A percentile compares a stretch with the other conserved stretches of the same genome.
Evolutionary conservation across 2,113 vertebrate genomes (phyloP).

Genomic region (Tetraodon nigroviridis): DNA sequence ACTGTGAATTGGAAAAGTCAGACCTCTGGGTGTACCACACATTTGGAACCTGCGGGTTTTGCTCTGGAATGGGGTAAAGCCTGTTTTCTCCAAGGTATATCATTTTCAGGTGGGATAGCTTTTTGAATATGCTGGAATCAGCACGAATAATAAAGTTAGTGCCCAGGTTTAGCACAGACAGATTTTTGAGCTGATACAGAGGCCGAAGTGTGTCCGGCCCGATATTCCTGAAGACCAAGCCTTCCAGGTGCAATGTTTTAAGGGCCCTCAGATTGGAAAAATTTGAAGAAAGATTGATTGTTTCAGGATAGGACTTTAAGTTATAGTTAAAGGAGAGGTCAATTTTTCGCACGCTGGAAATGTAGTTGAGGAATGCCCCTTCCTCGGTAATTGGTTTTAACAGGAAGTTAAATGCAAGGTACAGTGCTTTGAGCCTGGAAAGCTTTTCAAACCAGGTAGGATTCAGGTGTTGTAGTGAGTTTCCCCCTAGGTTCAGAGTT

Average conservation of each 20-base stretch:
- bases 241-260: conserved; percentile 64
- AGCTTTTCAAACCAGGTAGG: conserved; percentile 67
- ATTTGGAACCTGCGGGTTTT: accelerated
- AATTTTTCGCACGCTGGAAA: conserved; percentile 61
- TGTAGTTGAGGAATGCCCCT: conserved; percentile 58
- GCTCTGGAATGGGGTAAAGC: conserved; percentile 59
- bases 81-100: conserved; percentile 80
- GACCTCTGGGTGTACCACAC: background rate
- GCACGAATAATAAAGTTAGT: conserved; percentile 78
- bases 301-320: conserved; percentile 42
- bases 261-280: conserved; percentile 71
- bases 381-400: conserved; percentile 25
- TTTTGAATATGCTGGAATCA: conserved; percentile 57
- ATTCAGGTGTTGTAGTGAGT: conserved; percentile 52
- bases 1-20: background rate
- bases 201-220: conserved; percentile 52
- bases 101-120: conserved; percentile 55
- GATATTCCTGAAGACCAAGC: conserved; percentile 75
- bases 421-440: conserved; percentile 48
- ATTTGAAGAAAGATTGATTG: conserved; percentile 50
- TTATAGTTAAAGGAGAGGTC: conserved; percentile 77
- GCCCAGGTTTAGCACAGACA: conserved; percentile 68
- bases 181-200: conserved; percentile 65
- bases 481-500: conserved; percentile 63
- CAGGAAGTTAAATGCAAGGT: conserved; percentile 71